Evolutionary conservation across 2,797 vertebrate genomes (phyloP).

Genomic region (Sarcophilus harrisii): DNA sequence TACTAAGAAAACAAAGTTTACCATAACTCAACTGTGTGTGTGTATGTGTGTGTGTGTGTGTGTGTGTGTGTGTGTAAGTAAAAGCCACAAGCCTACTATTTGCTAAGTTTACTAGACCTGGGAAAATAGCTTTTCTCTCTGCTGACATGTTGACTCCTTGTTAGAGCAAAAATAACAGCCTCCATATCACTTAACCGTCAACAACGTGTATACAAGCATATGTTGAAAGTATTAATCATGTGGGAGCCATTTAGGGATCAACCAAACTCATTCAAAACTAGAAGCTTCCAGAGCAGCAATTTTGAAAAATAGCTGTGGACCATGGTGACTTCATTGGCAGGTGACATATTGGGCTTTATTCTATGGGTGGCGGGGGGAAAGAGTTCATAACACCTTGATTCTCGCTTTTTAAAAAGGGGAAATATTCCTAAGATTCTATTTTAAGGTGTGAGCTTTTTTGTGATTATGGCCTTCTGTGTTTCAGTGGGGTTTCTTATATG

Average conservation of each 20-base stretch:
- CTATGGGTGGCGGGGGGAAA: not conserved
- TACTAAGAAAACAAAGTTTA: too few relatives aligned
- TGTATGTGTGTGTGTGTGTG: too few relatives aligned
- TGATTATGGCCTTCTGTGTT: not conserved
- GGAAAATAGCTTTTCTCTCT: constrained; percentile 2
- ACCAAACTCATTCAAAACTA: constrained; percentile 65
- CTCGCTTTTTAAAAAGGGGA: constrained; percentile 31
- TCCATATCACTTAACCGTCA: constrained; percentile 30
- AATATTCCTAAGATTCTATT: not conserved
- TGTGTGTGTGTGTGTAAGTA: too few relatives aligned
- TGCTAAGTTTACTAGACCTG: not conserved
- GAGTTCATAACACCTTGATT: constrained; percentile 31
- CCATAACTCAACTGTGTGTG: too few relatives aligned
- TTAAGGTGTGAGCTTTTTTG: not conserved
- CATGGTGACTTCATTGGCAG: constrained; percentile 51
- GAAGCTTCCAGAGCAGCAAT: constrained; percentile 66
- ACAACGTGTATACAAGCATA: constrained; percentile 33
- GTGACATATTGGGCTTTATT: constrained; percentile 56
- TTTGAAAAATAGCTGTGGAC: constrained; percentile 68
- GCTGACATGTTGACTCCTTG: constrained; percentile 36
- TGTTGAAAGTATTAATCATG: constrained; percentile 69
- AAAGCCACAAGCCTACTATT: constrained; percentile 28
- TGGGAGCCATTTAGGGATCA: constrained; percentile 62
- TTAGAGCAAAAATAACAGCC: constrained; percentile 42
- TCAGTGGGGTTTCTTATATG: not conserved